phyloP scores from a whole-genome alignment of 2,797 vertebrate genomes.

The Cynopterus sphinx region DNA sequence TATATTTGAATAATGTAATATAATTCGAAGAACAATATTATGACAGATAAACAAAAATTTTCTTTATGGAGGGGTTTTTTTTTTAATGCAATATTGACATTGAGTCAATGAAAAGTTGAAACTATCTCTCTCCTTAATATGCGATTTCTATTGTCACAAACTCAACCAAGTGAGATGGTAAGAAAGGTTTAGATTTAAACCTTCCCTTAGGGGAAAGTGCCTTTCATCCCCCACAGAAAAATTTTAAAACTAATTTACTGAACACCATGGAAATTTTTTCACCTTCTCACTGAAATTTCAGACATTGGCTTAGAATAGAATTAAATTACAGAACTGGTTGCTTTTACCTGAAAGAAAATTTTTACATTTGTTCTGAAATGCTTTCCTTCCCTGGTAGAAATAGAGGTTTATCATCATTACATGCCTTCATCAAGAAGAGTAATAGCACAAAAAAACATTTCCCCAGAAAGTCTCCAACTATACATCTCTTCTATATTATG shows the following conservation, averaged over 20 bases:
- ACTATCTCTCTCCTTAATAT: neutral
- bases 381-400: conserved; percentile 54
- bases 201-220: neutral
- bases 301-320: conserved; percentile 32
- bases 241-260: conserved; percentile 56
- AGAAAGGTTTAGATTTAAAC: conserved; percentile 33
- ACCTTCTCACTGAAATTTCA: conserved; percentile 51
- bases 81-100: neutral
- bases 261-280: neutral
- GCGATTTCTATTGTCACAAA: neutral
- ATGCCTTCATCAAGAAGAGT: conserved; percentile 68
- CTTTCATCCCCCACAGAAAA: neutral
- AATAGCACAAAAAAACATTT: conserved; percentile 38
- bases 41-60: neutral
- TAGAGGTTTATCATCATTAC: conserved; percentile 70
- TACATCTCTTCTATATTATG: neutral
- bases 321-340: conserved; percentile 27
- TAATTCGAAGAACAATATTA: neutral
- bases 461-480: conserved; percentile 32
- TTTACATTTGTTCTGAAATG: conserved; percentile 51
- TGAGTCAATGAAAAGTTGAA: neutral
- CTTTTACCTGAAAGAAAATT: conserved; percentile 3
- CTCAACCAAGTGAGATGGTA: neutral
- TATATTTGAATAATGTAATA: neutral
- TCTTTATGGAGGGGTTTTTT: neutral